These are phyloP conservation scores for Erebia ligea DNA, from an alignment of 2,888 invertebrate genomes.

Conservation along the genomic window DNA sequence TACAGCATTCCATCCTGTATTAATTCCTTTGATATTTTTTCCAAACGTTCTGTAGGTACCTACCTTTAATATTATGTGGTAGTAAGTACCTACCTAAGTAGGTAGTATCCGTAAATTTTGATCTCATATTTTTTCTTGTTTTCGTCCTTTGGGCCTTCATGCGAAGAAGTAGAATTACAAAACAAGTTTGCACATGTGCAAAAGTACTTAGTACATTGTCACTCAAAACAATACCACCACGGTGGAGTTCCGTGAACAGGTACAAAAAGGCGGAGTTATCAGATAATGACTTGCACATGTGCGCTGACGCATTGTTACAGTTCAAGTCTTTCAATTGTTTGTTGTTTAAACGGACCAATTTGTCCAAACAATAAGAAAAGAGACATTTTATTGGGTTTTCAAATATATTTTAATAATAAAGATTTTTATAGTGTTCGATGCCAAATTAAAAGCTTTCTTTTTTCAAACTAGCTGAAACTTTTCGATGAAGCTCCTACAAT, in stretches of 20 bases:
- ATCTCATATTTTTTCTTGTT: not conserved
- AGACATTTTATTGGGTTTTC: not conserved
- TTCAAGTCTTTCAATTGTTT: constrained; percentile 14
- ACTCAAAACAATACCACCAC: constrained; percentile 51
- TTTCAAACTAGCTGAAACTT: no score
- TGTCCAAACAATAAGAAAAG: not conserved
- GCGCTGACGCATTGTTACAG: constrained; percentile 53
- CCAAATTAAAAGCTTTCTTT: no score
- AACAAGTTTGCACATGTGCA: constrained; percentile 64
- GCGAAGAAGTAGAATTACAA: constrained; percentile 26
- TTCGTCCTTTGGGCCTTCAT: not conserved
- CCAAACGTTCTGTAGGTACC: not conserved
- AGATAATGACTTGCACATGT: constrained; percentile 73
- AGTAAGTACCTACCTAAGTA: not conserved
- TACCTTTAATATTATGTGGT: not conserved
- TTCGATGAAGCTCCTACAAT: no score
- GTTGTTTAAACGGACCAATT: constrained; percentile 9
- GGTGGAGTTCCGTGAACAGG: constrained; percentile 60
- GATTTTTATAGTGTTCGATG: no score
- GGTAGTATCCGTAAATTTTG: not conserved
- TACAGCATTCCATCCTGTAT: constrained; percentile 6
- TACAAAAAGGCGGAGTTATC: constrained; percentile 52
- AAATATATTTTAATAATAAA: no score
- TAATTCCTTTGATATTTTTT: not conserved
- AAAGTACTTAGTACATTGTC: constrained; percentile 56